Percentiles rank a stretch among this genome's conserved stretches.
Conservation (phyloP, 92 coral and sea anemone species). For the Phenganax subtilis region DNA sequence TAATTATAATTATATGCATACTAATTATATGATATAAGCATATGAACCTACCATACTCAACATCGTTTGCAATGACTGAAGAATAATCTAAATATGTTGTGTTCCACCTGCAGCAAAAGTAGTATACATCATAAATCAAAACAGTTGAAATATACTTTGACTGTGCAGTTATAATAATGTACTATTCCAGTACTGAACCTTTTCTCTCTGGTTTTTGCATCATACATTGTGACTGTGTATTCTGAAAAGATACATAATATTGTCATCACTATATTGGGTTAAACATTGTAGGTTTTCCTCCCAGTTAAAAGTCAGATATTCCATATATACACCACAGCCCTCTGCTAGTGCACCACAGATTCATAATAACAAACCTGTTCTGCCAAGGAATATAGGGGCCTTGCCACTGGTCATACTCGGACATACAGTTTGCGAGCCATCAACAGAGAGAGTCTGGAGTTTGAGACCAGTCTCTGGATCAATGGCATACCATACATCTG, state of each 20-base stretch:
- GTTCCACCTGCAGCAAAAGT: slow-evolving; percentile 73
- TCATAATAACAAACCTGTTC: slow-evolving; percentile 64
- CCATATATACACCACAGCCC: background rate
- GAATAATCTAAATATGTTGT: slow-evolving; percentile 92
- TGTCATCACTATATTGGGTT: background rate
- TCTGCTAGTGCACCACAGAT: background rate
- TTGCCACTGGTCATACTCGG: slow-evolving; percentile 92
- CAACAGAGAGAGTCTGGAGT: slow-evolving; percentile 81
- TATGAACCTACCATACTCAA: slow-evolving; percentile 57
- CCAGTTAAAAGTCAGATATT: no score
- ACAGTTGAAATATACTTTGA: no score
- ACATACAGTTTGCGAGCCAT: slow-evolving; percentile 95
- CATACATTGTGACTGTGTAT: slow-evolving; percentile 91
- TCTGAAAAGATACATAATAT: slow-evolving; percentile 49
- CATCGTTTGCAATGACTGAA: slow-evolving; percentile 70
- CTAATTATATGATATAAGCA: no score
- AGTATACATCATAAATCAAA: background rate
- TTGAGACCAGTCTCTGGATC: slow-evolving; percentile 96
- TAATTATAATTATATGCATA: no score
- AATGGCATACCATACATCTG: slow-evolving; percentile 99
- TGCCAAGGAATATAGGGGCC: slow-evolving; percentile 89
- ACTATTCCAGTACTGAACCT: slow-evolving; percentile 45
- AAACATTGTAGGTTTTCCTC: background rate
- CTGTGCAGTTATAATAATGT: no score
- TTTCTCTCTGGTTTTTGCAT: slow-evolving; percentile 89